Base-by-base conservation (phyloP, 1,140 invertebrate species). In the Saccostrea echinata region DNA sequence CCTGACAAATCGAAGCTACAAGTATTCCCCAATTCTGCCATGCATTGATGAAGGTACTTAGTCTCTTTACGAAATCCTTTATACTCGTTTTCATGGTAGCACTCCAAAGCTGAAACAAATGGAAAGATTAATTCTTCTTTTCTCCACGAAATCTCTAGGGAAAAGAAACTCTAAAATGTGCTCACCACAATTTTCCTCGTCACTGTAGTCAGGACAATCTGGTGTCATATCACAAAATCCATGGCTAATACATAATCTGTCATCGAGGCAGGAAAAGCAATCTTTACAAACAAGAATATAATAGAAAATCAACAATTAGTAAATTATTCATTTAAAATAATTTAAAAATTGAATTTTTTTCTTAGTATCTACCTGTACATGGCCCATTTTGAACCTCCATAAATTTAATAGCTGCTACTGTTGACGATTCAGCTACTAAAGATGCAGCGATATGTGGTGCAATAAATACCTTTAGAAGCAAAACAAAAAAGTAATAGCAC, bases 171-270 rank as follows among this genome's bases (percentile, higher is more conserved):
- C n/a, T 3, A 61, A 61, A n/a, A 61, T 61, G 55, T 61, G 16
- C 55, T 61, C 55, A 76, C 68, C 68, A 16, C 68, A 76, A 30
- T 76, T 30, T 33, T 76, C 27, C 16, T 76, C 68, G 27, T 76
- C 68, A 33, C 27, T 30, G 30, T 16, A 11, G 16, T 76, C 68
- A 30, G 68, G 27, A 76, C 68, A 76, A 33, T 30, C 68, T 30
- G 11, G 13, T 3, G 2, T 30, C 68, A 76, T 33, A 30, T 76
- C 27, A 30, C 68, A 76, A 76, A 76, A 76, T 11, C 68, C 68
- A 3, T 33, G 4, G 3, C 27, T 30, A 76, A 76, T 76, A 33
- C 68, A 76, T 4, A 76, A 76, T 30, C 68, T 27, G 13, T 76
- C 68, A 76, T 16, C 27, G 8, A 76, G 30, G 27, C 68, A 76